Conservation (phyloP, 2,113 vertebrate species). For the Butorides virescens region DNA sequence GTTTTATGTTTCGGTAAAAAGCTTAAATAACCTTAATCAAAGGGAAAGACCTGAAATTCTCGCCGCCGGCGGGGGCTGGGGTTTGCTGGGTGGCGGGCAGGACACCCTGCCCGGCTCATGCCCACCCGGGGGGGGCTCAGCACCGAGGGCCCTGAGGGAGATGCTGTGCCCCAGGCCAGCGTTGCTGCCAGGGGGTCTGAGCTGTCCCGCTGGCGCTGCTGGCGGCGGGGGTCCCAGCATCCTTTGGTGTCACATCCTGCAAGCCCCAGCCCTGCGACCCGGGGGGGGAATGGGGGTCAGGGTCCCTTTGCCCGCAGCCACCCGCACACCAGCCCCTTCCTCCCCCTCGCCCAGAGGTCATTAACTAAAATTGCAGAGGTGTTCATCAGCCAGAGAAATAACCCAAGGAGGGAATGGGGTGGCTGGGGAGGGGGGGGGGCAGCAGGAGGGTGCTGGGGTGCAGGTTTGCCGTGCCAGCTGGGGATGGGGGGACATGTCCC, state of each 20-base stretch:
- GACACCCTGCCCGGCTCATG: not conserved
- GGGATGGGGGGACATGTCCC: fast-evolving
- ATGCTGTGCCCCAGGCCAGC: not conserved
- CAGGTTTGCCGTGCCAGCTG: not conserved
- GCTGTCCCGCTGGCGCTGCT: fast-evolving
- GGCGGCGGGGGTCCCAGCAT: fast-evolving
- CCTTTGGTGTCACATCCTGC: fast-evolving
- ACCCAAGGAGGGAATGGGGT: not conserved
- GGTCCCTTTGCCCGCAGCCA: not conserved
- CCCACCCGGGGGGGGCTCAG: not conserved
- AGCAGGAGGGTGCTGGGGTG: not conserved
- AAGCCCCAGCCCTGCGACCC: not conserved
- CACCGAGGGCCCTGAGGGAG: fast-evolving
- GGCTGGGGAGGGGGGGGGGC: not conserved
- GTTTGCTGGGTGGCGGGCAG: not conserved
- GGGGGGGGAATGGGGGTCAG: fast-evolving
- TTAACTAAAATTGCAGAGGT: not conserved
- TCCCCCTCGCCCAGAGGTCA: not conserved
- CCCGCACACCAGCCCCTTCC: not conserved
- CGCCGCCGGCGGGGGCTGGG: not conserved
- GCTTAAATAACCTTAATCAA: constrained; percentile 64
- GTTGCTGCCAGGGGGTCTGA: not conserved
- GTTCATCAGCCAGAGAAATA: not conserved
- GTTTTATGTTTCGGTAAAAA: constrained; percentile 61
- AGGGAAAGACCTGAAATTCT: not conserved